Evolutionary conservation across 2,113 vertebrate genomes (phyloP).

Genomic region (Ochotona princeps): DNA sequence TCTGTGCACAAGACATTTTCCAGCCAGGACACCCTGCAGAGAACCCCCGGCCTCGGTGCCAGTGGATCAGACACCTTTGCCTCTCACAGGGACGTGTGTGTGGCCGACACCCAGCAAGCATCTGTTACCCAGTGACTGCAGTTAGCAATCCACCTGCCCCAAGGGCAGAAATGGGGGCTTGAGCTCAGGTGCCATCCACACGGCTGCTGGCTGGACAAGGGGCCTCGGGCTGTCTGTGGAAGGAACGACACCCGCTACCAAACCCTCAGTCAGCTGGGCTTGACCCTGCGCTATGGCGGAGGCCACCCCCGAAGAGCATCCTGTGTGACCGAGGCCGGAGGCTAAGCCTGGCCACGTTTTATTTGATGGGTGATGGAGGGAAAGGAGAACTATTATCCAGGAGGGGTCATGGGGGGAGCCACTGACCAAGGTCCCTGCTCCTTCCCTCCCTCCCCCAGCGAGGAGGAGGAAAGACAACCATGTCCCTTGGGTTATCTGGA

Average conservation of each 20-base stretch:
- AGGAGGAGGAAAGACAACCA: conserved; percentile 77
- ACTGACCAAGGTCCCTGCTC: conserved; percentile 82
- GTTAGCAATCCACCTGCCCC: conserved; percentile 76
- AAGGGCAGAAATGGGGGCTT: conserved; percentile 66
- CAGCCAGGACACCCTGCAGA: conserved; percentile 81
- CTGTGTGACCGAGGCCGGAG: conserved; percentile 82
- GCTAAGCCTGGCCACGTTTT: conserved; percentile 83
- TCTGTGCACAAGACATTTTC: conserved; percentile 55
- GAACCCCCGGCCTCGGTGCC: conserved; percentile 57
- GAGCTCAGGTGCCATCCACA: conserved; percentile 72
- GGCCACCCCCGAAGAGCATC: conserved; percentile 80
- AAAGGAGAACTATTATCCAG: conserved; percentile 77
- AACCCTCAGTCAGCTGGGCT: conserved; percentile 76
- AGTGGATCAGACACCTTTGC: conserved; percentile 73
- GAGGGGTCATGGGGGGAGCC: conserved; percentile 83
- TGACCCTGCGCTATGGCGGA: conserved; percentile 75
- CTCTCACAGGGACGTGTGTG: conserved; percentile 66
- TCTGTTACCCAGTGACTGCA: conserved; percentile 62
- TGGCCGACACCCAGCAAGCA: conserved; percentile 70
- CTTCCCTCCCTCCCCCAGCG: conserved; percentile 60
- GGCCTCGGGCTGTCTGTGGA: conserved; percentile 26
- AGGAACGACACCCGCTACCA: conserved; percentile 44
- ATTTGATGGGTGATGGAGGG: conserved; percentile 75
- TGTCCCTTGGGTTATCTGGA: conserved; percentile 79
- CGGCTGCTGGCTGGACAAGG: conserved; percentile 63